Conservation (phyloP, 2,888 invertebrate genomes). For the Eustalomyia histrio region DNA sequence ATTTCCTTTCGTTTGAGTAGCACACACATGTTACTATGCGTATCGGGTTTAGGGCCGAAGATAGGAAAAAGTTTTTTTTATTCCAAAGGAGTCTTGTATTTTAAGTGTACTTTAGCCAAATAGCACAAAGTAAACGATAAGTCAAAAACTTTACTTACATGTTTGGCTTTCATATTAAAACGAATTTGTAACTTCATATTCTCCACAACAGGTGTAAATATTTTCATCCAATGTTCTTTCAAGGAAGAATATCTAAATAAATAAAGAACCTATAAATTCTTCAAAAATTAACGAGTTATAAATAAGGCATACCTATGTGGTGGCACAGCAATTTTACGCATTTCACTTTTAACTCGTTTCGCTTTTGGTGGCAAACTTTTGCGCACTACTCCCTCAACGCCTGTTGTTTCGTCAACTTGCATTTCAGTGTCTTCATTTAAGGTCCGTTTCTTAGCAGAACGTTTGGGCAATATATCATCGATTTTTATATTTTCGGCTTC, state of each 20-base stretch:
- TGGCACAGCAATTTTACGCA: slow-evolving; percentile 92
- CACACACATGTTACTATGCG: too few species aligned
- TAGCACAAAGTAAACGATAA: too few species aligned
- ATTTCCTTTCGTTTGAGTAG: too few species aligned
- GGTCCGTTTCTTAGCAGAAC: slow-evolving; percentile 73
- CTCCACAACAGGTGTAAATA: slow-evolving; percentile 97
- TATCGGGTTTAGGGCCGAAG: too few species aligned
- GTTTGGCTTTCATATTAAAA: slow-evolving; percentile 93
- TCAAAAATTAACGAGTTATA: not conserved
- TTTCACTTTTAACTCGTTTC: slow-evolving; percentile 81
- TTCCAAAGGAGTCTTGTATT: too few species aligned
- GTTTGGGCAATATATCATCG: slow-evolving; percentile 72
- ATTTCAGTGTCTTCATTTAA: slow-evolving; percentile 80
- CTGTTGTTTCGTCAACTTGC: slow-evolving; percentile 85
- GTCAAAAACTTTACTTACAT: slow-evolving; percentile 73
- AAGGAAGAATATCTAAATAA: slow-evolving; percentile 90
- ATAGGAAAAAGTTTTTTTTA: too few species aligned
- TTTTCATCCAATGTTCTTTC: slow-evolving; percentile 98
- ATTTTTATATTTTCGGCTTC: slow-evolving; percentile 75
- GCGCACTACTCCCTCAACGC: slow-evolving; percentile 81
- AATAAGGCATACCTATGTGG: slow-evolving; percentile 83
- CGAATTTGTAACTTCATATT: slow-evolving; percentile 95
- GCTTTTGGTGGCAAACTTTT: slow-evolving; percentile 79
- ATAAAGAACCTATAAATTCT: not conserved
- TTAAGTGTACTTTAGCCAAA: too few species aligned